A percentile compares a stretch with the other conserved stretches of the same genome.
Evolutionary conservation across 2,888 invertebrate genomes (phyloP).

Genomic region (Drosophila hamatofila): DNA sequence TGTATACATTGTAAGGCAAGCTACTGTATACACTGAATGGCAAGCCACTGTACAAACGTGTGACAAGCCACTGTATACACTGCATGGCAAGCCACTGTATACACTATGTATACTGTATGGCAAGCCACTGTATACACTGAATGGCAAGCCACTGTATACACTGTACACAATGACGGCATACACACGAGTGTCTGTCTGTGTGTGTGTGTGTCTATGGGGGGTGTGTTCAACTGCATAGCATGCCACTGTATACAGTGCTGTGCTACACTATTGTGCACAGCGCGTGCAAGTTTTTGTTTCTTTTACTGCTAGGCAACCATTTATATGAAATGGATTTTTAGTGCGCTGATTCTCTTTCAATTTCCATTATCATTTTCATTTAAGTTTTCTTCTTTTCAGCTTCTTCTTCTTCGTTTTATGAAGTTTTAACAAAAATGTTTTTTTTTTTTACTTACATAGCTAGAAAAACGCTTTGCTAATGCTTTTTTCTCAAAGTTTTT

Average conservation of each 20-base stretch:
- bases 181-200: background rate
- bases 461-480: slow-evolving; percentile 70
- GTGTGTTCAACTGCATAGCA: background rate
- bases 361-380: background rate
- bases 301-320: slow-evolving; percentile 11
- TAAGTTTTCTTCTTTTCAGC: slow-evolving; percentile 5
- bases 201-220: background rate
- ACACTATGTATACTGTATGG: background rate
- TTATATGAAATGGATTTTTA: slow-evolving; percentile 1
- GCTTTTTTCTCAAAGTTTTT: slow-evolving; percentile 47
- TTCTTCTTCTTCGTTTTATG: slow-evolving; percentile 1
- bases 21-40: too few species aligned
- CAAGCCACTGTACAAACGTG: too few species aligned
- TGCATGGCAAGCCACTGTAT: background rate
- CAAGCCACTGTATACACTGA: background rate
- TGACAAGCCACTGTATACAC: too few species aligned
- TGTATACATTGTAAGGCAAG: too few species aligned
- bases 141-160: slow-evolving; percentile 3
- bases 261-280: slow-evolving; percentile 16
- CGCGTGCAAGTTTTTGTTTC: background rate
- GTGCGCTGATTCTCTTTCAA: background rate
- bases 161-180: too few species aligned
- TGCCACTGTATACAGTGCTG: slow-evolving; percentile 11
- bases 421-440: slow-evolving; percentile 41
- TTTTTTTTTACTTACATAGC: slow-evolving; percentile 49